Conservation (phyloP, 2,888 invertebrate species). For the Nycteola revayana region DNA sequence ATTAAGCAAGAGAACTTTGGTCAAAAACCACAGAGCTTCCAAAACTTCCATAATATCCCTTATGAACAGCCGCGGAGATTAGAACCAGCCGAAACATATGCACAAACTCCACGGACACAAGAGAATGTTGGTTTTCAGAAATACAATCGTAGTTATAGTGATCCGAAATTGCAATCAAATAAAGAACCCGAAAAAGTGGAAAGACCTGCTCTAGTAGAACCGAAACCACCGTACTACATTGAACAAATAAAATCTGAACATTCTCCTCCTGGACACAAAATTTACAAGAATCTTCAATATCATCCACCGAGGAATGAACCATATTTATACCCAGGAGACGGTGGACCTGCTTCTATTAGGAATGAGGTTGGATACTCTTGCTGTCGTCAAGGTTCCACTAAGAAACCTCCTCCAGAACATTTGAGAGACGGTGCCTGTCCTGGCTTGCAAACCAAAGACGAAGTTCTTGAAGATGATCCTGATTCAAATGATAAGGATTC, state of each 20-base stretch:
- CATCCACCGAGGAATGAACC: slow-evolving; percentile 66
- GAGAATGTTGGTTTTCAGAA: slow-evolving; percentile 71
- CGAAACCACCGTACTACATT: slow-evolving; percentile 72
- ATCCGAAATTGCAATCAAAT: slow-evolving; percentile 37
- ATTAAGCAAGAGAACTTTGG: slow-evolving; percentile 76
- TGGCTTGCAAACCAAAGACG: slow-evolving; percentile 87
- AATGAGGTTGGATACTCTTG: slow-evolving; percentile 86
- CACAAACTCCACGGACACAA: slow-evolving; percentile 54
- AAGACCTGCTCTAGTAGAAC: slow-evolving; percentile 41
- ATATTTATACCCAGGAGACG: slow-evolving; percentile 85
- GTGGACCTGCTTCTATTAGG: slow-evolving; percentile 84
- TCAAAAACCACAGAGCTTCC: slow-evolving; percentile 58
- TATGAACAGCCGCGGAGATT: slow-evolving; percentile 50
- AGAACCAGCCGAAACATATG: slow-evolving; percentile 48
- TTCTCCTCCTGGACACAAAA: slow-evolving; percentile 78
- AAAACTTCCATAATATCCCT: slow-evolving; percentile 59
- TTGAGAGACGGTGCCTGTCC: slow-evolving; percentile 87
- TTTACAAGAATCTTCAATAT: slow-evolving; percentile 73
- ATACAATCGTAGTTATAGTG: slow-evolving; percentile 56
- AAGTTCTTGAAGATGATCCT: slow-evolving; percentile 83
- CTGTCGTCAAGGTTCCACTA: slow-evolving; percentile 87
- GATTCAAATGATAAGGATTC: slow-evolving; percentile 70
- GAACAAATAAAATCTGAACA: slow-evolving; percentile 80
- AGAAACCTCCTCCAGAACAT: slow-evolving; percentile 87
- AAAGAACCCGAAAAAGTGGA: slow-evolving; percentile 50